phyloP scores from a whole-genome alignment of 2,888 invertebrate genomes.

The Pheosia gnoma region DNA sequence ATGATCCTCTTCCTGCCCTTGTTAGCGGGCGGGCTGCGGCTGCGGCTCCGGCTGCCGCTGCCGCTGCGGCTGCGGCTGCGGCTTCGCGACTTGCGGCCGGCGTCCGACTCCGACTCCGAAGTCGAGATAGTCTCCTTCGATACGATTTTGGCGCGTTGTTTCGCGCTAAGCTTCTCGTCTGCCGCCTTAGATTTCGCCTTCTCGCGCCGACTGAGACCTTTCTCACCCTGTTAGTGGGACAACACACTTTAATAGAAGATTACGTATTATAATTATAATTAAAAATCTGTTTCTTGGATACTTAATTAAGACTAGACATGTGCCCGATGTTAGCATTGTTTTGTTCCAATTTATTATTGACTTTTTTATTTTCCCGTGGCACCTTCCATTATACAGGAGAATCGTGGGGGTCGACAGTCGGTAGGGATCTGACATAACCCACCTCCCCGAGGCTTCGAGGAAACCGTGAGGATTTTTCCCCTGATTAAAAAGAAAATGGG shows the following conservation, averaged over 20 bases:
- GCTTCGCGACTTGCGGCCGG: slow-evolving; percentile 60
- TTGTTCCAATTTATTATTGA: too few relatives aligned
- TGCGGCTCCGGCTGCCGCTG: slow-evolving; percentile 78
- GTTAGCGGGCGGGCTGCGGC: slow-evolving; percentile 72
- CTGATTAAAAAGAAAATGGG: too few relatives aligned
- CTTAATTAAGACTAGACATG: too few relatives aligned
- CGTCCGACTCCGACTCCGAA: slow-evolving; percentile 90
- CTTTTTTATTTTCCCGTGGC: too few relatives aligned
- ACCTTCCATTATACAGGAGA: too few relatives aligned
- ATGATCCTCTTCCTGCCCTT: slow-evolving; percentile 84
- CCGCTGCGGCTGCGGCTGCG: slow-evolving; percentile 53
- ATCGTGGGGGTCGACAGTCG: too few relatives aligned
- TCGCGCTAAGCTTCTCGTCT: slow-evolving; percentile 89
- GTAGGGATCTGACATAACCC: too few relatives aligned
- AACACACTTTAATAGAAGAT: neutral
- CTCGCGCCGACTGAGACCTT: slow-evolving; percentile 73
- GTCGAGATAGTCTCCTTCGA: slow-evolving; percentile 98
- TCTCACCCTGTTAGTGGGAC: slow-evolving; percentile 57
- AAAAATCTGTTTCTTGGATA: too few relatives aligned
- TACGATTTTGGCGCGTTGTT: slow-evolving; percentile 94
- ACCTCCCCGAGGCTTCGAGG: too few relatives aligned
- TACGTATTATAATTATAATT: neutral
- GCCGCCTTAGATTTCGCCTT: slow-evolving; percentile 65
- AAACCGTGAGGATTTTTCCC: too few relatives aligned
- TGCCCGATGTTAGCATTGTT: too few relatives aligned